Percentiles rank a stretch among this genome's conserved stretches.
phyloP scores from a whole-genome alignment of 1,140 invertebrate species.

The Chlorops oryzae region DNA sequence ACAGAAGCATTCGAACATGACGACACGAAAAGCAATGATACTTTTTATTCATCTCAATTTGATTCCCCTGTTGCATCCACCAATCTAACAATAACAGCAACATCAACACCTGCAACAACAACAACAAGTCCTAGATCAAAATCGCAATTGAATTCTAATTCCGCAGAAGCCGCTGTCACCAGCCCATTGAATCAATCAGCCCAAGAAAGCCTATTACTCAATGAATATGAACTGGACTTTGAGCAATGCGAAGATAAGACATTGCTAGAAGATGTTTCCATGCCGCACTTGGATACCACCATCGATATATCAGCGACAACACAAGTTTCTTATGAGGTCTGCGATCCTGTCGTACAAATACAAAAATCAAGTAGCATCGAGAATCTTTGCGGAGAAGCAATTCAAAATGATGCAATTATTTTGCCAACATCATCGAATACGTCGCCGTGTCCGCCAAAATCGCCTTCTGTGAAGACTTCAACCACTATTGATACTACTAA shows the following conservation, averaged over 20 bases:
- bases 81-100: neutral
- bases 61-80: constrained; percentile 3
- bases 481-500: no score
- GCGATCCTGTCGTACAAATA: no score
- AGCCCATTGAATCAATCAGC: neutral
- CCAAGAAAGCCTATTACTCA: neutral
- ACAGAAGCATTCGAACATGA: neutral
- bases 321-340: neutral
- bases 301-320: constrained; percentile 3
- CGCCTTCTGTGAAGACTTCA: neutral
- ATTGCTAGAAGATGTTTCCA: constrained; percentile 12
- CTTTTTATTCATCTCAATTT: constrained; percentile 10
- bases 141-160: neutral
- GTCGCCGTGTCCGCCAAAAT: neutral
- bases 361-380: neutral
- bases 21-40: neutral
- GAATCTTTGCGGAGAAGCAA: neutral
- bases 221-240: constrained; percentile 17
- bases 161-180: neutral
- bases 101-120: neutral
- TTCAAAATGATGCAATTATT: constrained; percentile 1
- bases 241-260: constrained; percentile 8
- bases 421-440: constrained; percentile 3
- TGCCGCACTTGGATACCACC: constrained; percentile 17
- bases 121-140: neutral